These are phyloP conservation scores for Drepana arcuata DNA, from an alignment of 1,140 invertebrate species.

Conservation along the genomic window DNA sequence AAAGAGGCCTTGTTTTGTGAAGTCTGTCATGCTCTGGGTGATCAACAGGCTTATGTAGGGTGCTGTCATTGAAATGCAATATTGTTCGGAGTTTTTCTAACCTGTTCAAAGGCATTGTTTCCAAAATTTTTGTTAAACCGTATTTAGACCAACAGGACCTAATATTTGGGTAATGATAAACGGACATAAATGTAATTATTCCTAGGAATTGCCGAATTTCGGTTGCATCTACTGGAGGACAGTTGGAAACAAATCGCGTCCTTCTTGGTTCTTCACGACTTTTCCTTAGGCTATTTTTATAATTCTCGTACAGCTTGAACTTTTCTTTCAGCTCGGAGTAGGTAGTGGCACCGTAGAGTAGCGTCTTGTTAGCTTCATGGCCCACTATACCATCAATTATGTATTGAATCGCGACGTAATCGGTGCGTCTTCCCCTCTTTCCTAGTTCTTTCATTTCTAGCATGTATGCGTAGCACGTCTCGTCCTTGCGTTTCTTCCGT, in stretches of 20 bases:
- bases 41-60: slow-evolving; percentile 10
- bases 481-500: not conserved
- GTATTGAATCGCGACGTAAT: no score
- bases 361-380: no score
- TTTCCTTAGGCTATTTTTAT: no score
- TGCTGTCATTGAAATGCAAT: slow-evolving; percentile 22
- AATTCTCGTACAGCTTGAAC: no score
- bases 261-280: no score
- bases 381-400: no score
- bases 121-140: slow-evolving; percentile 1
- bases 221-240: no score
- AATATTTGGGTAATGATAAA: slow-evolving; percentile 1
- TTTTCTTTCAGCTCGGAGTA: no score
- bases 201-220: no score
- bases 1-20: slow-evolving; percentile 43
- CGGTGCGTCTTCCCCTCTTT: not conserved
- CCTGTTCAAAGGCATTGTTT: slow-evolving; percentile 17
- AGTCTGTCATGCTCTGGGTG: slow-evolving; percentile 33
- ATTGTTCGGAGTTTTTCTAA: slow-evolving; percentile 17
- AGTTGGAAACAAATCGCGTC: no score
- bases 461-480: not conserved
- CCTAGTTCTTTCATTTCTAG: not conserved
- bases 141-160: slow-evolving; percentile 1
- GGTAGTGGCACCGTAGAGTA: no score
- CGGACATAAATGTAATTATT: not conserved